A percentile compares a stretch with the other conserved stretches of the same genome.
Evolutionary conservation across 2,797 vertebrate species (phyloP).

Genomic region (Psittacula echo): DNA sequence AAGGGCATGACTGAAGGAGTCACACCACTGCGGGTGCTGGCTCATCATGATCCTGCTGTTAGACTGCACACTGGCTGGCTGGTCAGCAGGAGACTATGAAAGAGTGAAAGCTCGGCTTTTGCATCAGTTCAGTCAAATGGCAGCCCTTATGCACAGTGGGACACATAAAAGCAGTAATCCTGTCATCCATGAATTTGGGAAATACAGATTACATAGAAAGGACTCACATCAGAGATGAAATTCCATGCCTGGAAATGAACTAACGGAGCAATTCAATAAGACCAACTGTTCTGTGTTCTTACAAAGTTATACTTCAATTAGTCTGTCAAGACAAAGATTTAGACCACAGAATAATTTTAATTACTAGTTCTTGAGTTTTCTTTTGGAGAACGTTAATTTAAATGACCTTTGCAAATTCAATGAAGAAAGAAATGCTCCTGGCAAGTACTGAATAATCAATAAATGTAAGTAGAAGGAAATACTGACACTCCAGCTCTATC

Average conservation of each 20-base stretch:
- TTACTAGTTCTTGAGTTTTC: background rate
- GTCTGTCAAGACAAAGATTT: background rate
- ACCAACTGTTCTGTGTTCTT: background rate
- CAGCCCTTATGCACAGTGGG: background rate
- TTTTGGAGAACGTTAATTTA: background rate
- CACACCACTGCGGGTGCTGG: background rate
- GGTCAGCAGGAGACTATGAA: rapidly evolving
- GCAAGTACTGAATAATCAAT: background rate
- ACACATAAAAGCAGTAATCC: background rate
- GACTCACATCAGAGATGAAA: background rate
- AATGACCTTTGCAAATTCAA: background rate
- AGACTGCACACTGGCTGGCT: background rate
- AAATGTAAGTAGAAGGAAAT: background rate
- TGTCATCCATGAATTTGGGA: background rate
- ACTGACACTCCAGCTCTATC: background rate
- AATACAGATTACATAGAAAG: background rate
- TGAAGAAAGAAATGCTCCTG: background rate
- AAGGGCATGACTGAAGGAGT: background rate
- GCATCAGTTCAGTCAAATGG: background rate
- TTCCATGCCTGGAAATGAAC: background rate
- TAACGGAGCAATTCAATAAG: background rate
- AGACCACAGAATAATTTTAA: background rate
- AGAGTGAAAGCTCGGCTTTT: background rate
- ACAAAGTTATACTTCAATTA: background rate
- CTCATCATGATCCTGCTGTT: rapidly evolving